phyloP scores from a whole-genome alignment of 2,113 vertebrate species.

The Mus musculus region GRCm39 chr4:82548501-82549000 shows the following conservation, averaged over 20 bases:
- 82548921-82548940: slow-evolving; percentile 8
- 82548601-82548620: background rate
- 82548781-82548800: background rate
- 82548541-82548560: background rate
- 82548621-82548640: slow-evolving; percentile 3
- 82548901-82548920: background rate
- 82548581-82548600: background rate
- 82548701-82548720: slow-evolving; percentile 37
- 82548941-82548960: background rate
- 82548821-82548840: background rate
- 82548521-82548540: background rate
- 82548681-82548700: slow-evolving; percentile 6
- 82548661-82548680: background rate
- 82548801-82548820: background rate
- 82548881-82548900: slow-evolving; percentile 1
- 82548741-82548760: background rate
- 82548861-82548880: slow-evolving; percentile 38
- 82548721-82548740: slow-evolving; percentile 14
- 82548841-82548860: slow-evolving; percentile 21
- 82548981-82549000: background rate
- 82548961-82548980: slow-evolving; percentile 22
- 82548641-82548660: slow-evolving; percentile 15
- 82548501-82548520: background rate
- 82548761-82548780: background rate
- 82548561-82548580: background rate